Percentiles rank a stretch among this genome's conserved stretches.
These are phyloP conservation scores for Drosophila histrio DNA, from an alignment of 2,888 invertebrate species.

Conservation along the genomic window DNA sequence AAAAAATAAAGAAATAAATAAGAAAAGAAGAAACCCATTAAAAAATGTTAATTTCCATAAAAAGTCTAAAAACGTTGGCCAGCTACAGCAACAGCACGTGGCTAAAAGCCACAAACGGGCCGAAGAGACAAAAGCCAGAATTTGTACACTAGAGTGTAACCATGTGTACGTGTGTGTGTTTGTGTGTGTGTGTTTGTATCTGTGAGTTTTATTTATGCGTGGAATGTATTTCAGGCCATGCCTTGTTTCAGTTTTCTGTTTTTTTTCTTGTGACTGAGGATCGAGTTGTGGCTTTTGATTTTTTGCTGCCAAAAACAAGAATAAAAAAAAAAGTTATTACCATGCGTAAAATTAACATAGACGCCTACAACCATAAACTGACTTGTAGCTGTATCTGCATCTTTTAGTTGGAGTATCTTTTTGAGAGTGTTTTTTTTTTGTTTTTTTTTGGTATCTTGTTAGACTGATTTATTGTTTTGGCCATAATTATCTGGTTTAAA, in stretches of 20 bases:
- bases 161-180: neutral
- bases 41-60: conserved; percentile 75
- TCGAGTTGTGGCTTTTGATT: conserved; percentile 25
- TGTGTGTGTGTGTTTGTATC: neutral
- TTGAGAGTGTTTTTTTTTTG: conserved; percentile 9
- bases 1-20: conserved; percentile 13
- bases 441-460: conserved; percentile 11
- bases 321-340: conserved; percentile 12
- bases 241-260: conserved; percentile 14
- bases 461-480: conserved; percentile 47
- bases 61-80: conserved; percentile 39
- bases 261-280: neutral
- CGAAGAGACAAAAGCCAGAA: conserved; percentile 31
- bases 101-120: conserved; percentile 58
- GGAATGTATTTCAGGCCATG: conserved; percentile 26
- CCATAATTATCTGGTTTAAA: conserved; percentile 56
- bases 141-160: conserved; percentile 4
- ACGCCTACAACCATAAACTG: conserved; percentile 50
- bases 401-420: conserved; percentile 6
- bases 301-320: conserved; percentile 30
- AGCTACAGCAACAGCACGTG: conserved; percentile 63
- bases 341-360: conserved; percentile 58
- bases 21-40: conserved; percentile 56
- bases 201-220: conserved; percentile 27
- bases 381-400: conserved; percentile 20